Conservation (phyloP, 2,113 vertebrate genomes). For the Cromileptes altivelis region DNA sequence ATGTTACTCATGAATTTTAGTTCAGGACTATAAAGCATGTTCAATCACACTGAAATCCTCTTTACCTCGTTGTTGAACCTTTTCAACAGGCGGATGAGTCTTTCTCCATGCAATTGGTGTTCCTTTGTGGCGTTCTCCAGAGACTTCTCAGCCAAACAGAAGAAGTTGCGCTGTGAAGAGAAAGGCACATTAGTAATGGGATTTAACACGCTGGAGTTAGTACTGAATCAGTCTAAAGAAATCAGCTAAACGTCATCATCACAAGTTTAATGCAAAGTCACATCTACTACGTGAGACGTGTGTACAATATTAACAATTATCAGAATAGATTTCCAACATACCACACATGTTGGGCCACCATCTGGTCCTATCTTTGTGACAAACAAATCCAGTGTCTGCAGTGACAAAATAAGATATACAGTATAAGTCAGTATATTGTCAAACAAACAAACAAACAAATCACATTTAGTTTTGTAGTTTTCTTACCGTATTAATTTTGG, state of each 20-base stretch:
- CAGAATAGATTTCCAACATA: slow-evolving; percentile 39
- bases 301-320: neutral
- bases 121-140: neutral
- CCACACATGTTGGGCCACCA: fast-evolving
- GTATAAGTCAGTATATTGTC: slow-evolving; percentile 15
- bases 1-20: neutral
- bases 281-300: neutral
- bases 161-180: neutral
- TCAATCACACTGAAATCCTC: neutral
- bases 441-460: neutral
- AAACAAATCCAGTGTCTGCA: fast-evolving
- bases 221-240: neutral
- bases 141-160: slow-evolving; percentile 43
- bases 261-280: neutral
- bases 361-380: fast-evolving
- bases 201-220: neutral
- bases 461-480: neutral
- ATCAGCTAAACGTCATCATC: neutral
- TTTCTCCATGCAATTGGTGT: no score
- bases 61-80: slow-evolving; percentile 12
- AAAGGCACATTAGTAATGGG: slow-evolving; percentile 11
- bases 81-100: fast-evolving
- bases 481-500: slow-evolving; percentile 18
- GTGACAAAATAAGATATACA: slow-evolving; percentile 4
- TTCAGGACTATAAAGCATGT: neutral